phyloP scores from a whole-genome alignment of 2,888 invertebrate genomes.

The Plemyria rubiginata region DNA sequence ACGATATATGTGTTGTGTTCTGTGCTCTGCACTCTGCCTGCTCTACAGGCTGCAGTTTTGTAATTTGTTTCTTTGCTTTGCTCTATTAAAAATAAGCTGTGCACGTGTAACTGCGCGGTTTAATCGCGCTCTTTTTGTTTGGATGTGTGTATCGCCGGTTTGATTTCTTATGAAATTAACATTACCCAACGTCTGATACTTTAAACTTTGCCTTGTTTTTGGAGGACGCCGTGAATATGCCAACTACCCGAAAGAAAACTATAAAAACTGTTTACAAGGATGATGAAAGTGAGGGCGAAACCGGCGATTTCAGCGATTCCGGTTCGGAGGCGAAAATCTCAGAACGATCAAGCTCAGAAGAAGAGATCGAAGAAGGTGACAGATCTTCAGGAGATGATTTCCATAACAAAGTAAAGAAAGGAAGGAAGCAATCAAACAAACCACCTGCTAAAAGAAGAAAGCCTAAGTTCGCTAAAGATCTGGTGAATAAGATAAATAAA shows the following conservation, averaged over 20 bases:
- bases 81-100: no score
- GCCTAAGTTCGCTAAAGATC: slow-evolving; percentile 59
- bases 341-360: slow-evolving; percentile 57
- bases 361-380: slow-evolving; percentile 46
- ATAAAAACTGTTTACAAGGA: slow-evolving; percentile 77
- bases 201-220: no score
- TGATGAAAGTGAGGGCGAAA: slow-evolving; percentile 68
- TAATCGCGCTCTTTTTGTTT: no score
- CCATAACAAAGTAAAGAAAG: slow-evolving; percentile 42
- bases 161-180: no score
- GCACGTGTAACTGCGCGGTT: no score
- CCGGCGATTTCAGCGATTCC: slow-evolving; percentile 78
- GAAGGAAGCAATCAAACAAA: slow-evolving; percentile 30
- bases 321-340: slow-evolving; percentile 80
- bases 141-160: no score
- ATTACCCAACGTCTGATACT: no score
- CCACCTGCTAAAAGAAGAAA: slow-evolving; percentile 42
- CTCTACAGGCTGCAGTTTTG: no score
- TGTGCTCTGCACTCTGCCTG: no score
- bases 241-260: slow-evolving; percentile 71
- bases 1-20: no score
- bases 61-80: no score
- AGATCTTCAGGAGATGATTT: slow-evolving; percentile 68
- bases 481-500: slow-evolving; percentile 63
- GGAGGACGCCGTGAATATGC: slow-evolving; percentile 55